Conservation (phyloP, 2,113 vertebrate genomes). For the Dolichotis patagonum region DNA sequence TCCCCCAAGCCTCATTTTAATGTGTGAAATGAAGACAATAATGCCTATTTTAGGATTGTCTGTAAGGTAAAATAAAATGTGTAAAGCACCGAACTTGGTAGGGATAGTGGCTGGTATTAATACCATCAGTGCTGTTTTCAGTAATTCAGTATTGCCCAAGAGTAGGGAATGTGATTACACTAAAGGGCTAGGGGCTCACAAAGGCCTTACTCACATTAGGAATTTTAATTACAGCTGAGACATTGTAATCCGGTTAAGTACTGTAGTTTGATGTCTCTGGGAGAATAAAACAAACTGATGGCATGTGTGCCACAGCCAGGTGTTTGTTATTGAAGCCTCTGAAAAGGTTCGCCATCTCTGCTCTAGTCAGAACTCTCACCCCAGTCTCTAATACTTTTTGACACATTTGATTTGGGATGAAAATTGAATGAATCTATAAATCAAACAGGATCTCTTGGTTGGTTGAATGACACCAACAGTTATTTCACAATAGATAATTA, state of each 20-base stretch:
- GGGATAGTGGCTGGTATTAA: neutral
- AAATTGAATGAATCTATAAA: slow-evolving; percentile 40
- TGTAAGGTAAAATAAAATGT: slow-evolving; percentile 35
- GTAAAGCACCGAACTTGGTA: neutral
- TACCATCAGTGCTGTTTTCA: slow-evolving; percentile 50
- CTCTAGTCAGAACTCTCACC: neutral
- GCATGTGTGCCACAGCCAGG: neutral
- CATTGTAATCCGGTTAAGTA: slow-evolving; percentile 20
- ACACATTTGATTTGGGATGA: slow-evolving; percentile 33
- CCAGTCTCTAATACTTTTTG: slow-evolving; percentile 47
- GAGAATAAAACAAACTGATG: neutral
- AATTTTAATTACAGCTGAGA: slow-evolving; percentile 67
- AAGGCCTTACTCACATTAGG: slow-evolving; percentile 45
- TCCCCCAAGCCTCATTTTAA: neutral
- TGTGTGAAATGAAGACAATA: neutral
- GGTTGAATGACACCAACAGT: slow-evolving; percentile 30
- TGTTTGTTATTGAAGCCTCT: neutral
- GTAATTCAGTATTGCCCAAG: slow-evolving; percentile 59
- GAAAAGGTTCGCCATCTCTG: neutral
- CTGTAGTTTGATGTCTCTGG: neutral
- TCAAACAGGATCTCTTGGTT: slow-evolving; percentile 51
- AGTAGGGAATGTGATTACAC: slow-evolving; percentile 53
- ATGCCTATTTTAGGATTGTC: slow-evolving; percentile 18
- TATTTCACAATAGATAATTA: slow-evolving; percentile 21
- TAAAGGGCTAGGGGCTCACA: slow-evolving; percentile 30